These are phyloP conservation scores for Heterodera carotae DNA, from an alignment of 1,140 invertebrate genomes.

Conservation along the genomic window DNA sequence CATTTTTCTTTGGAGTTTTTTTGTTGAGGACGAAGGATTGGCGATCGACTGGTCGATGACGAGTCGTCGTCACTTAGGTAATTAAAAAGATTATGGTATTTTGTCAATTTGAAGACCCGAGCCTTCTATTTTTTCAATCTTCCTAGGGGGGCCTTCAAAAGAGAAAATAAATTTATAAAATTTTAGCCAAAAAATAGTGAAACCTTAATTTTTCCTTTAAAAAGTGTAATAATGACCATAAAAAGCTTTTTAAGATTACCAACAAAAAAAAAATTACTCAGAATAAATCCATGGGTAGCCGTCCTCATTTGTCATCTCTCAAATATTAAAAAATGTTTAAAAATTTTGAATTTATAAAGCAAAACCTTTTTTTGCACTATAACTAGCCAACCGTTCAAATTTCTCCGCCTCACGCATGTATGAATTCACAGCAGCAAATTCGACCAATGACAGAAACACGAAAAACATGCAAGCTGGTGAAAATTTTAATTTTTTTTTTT, in stretches of 20 bases:
- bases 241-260: too few species aligned
- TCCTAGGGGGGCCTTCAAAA: too few species aligned
- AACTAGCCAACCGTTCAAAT: slow-evolving; percentile 56
- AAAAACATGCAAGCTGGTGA: slow-evolving; percentile 60
- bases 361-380: slow-evolving; percentile 37
- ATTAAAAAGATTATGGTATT: too few species aligned
- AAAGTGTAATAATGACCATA: too few species aligned
- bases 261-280: neutral
- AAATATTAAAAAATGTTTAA: neutral
- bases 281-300: neutral
- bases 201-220: too few species aligned
- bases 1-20: neutral
- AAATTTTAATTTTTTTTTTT: too few species aligned
- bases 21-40: neutral
- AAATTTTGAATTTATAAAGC: neutral
- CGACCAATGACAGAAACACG: slow-evolving; percentile 59
- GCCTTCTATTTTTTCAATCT: too few species aligned
- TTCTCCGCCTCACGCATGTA: slow-evolving; percentile 64
- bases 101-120: too few species aligned
- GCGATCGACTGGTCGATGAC: neutral
- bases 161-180: too few species aligned
- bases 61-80: neutral
- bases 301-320: slow-evolving; percentile 2
- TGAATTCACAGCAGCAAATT: slow-evolving; percentile 61
- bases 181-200: too few species aligned